Evolutionary conservation across 2,113 vertebrate species (phyloP), one percentile per base, ranked within the genome.

Genomic region (Poicephalus gulielmi): DNA sequence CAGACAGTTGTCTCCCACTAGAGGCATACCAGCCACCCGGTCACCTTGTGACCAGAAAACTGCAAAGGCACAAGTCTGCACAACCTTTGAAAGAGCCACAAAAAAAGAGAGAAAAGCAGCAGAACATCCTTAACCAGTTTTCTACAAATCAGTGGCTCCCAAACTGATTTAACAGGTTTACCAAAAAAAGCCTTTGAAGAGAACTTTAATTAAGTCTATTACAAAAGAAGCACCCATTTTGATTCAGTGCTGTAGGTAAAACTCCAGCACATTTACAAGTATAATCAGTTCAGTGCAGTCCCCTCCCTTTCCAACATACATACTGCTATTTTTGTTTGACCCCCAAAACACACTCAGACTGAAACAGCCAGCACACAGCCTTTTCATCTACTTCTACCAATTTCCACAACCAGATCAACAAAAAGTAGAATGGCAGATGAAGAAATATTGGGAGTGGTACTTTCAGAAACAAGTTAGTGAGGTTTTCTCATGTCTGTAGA

Each of bases 201-300:
- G 66, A 84, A 93, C 6, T 93, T 93, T 76, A 94, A 94, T 92
- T 77, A 88, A 95, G 57, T 69, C 37, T 83, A n/a, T 37, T 83
- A 53, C 76, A 88, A 83, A 95, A 73, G 71, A 95, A 93, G 88
- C 59, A 90, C n/a, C n/a, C 53, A 74, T 88, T 93, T 90, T 8
- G 5, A 35, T 64, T 93, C 53, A 77, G 63, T 37, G 83, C 67
- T 92, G 22, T 66, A 93, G 79, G 86, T 96, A 90, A 93, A 92
- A 90, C 79, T 86, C 67, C 25, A 64, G 39, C 33, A 27, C 66
- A 96, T 92, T 95, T 89, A 81, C 85, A 96, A 91, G 78, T 92
- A 94, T 89, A 91, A 97, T 94, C 89, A 95, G 74, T 64, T 71
- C 50, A 82, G 66, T 0, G 0, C 68, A 84, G 77, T 37, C 52